Conservation (phyloP, 2,113 vertebrate genomes). For the Odocoileus virginianus region DNA sequence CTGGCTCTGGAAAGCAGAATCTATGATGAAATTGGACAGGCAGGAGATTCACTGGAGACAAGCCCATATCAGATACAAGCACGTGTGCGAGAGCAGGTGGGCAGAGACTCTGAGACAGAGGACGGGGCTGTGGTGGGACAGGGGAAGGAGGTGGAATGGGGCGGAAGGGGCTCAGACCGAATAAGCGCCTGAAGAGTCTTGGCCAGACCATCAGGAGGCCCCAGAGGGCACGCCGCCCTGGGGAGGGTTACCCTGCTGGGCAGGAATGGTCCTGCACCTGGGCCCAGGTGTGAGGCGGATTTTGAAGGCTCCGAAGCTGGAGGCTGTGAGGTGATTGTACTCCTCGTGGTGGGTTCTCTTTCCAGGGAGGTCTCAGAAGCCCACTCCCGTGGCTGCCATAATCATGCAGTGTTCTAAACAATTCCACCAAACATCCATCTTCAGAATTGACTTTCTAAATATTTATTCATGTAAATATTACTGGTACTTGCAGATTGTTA, state of each 20-base stretch:
- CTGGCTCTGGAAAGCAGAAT: neutral
- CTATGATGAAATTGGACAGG: neutral
- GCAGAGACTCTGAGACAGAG: neutral
- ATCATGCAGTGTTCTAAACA: neutral
- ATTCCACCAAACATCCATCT: neutral
- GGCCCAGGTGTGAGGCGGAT: rapidly evolving
- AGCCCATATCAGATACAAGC: neutral
- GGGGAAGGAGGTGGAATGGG: neutral
- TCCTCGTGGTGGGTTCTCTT: neutral
- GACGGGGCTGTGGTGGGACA: neutral
- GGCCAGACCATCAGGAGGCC: neutral
- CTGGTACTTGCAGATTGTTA: neutral
- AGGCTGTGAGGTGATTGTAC: neutral
- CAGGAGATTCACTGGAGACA: neutral
- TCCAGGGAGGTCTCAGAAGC: neutral
- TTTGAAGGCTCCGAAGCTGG: neutral
- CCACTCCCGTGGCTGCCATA: neutral
- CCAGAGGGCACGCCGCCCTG: neutral
- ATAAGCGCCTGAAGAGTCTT: neutral
- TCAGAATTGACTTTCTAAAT: neutral
- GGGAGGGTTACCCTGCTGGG: rapidly evolving
- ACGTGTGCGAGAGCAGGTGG: neutral
- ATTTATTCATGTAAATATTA: neutral
- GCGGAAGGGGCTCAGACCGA: neutral
- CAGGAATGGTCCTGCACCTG: neutral